Percentiles rank a stretch among this genome's conserved stretches.
These are phyloP conservation scores for Parnassius glacialis DNA, from an alignment of 2,888 invertebrate species.

Conservation along the genomic window DNA sequence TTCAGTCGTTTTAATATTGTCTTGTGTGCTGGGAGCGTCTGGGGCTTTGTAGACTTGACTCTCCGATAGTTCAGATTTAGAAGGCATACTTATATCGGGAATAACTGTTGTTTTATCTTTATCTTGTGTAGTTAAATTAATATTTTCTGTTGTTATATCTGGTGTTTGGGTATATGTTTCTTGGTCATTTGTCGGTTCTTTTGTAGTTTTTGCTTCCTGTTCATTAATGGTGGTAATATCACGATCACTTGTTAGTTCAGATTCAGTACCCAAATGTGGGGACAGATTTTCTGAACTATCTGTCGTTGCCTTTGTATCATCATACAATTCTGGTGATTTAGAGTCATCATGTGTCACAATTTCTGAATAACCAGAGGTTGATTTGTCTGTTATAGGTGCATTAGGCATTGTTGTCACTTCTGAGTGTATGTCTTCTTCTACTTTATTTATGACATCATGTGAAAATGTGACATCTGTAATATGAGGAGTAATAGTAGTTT, in stretches of 20 bases:
- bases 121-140: not conserved
- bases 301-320: constrained; percentile 10
- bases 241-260: constrained; percentile 8
- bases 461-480: constrained; percentile 1
- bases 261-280: constrained; percentile 9
- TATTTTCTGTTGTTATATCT: not conserved
- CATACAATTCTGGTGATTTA: not conserved
- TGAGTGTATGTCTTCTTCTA: constrained; percentile 4
- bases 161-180: constrained; percentile 4
- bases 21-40: constrained; percentile 1
- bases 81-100: constrained; percentile 12
- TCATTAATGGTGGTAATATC: not conserved
- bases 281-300: constrained; percentile 10
- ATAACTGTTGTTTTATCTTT: constrained; percentile 23
- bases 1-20: constrained; percentile 13
- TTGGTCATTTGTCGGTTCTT: constrained; percentile 1
- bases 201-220: constrained; percentile 2
- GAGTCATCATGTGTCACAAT: constrained; percentile 1
- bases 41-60: constrained; percentile 5
- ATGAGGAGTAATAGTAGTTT: constrained; percentile 3
- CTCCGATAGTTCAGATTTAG: constrained; percentile 8
- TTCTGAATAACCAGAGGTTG: not conserved
- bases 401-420: constrained; percentile 1
- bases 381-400: constrained; percentile 1
- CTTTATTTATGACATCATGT: constrained; percentile 8